Evolutionary conservation across 1,140 invertebrate genomes (phyloP), one percentile per base, ranked within the genome.

Genomic region (Drosophila takahashii): DNA sequence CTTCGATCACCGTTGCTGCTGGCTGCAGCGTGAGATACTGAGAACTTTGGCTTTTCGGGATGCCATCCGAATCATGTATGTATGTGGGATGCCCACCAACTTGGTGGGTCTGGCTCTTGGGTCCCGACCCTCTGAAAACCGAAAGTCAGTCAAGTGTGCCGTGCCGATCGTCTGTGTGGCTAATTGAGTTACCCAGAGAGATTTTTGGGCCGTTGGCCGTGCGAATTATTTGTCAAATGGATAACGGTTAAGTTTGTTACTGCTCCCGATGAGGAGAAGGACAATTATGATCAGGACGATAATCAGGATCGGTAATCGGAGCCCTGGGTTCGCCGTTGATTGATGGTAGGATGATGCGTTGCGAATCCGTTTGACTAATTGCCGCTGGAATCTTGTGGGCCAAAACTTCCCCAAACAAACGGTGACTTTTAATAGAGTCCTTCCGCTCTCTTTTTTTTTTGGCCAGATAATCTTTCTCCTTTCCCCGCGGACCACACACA

Each of bases 201-300:
- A 72, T 27, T 51, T 71, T 72, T 48, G 36, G 36, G 39, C 58
- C 66, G 47, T 79, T 79, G 72, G 79, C 80, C 84, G 84, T 89
- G 84, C 84, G 84, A 89, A 89, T 89, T 84, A 70, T 84, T 89
- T 89, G 84, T 84, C 79, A 89, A 76, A 84, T 64, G 53, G 79
- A 48, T 89, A 89, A 89, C 84, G 84, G 84, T 89, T 84, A 84
- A 89, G 70, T 75, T 59, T 62, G 71, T 75, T 86, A 64, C 66
- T 79, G 51, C 67, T 69, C 37, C 53, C 45, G 37, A 74, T 27
- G 58, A 36, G n/a, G 41, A 45, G n/a, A 47, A 58, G 18, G 16
- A 50, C 13, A 41, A 29, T 26, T 22, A 54, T 62, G 71, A 66
- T 41, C 41, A 22, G 26, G 29, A 54, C 62, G 71, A 66, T 47